Conservation (phyloP, 1,140 invertebrate genomes). For the Tetragnatha versicolor region DNA sequence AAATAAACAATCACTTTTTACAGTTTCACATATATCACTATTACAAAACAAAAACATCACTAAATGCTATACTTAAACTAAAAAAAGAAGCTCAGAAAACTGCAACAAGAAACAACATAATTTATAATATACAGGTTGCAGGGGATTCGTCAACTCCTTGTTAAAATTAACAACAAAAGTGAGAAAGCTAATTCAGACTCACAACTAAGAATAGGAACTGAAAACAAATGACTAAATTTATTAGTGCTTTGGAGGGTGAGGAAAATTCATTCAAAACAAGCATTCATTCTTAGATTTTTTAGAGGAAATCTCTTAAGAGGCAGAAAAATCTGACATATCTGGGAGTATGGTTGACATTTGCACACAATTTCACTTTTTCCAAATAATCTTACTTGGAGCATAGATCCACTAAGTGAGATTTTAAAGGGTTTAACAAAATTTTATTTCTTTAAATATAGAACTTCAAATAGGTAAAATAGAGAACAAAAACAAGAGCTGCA, state of each 20-base stretch:
- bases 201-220: conserved; percentile 49
- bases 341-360: too few species aligned
- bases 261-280: too few species aligned
- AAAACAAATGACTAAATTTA: conserved; percentile 45
- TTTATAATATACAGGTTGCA: conserved; percentile 19
- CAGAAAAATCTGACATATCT: too few species aligned
- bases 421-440: too few species aligned
- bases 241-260: background rate
- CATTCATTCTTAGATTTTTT: too few species aligned
- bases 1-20: conserved; percentile 41
- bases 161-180: conserved; percentile 51
- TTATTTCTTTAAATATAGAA: too few species aligned
- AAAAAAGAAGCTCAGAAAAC: conserved; percentile 46
- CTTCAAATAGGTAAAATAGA: too few species aligned
- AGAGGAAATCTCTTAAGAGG: too few species aligned
- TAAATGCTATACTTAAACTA: conserved; percentile 44
- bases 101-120: conserved; percentile 45
- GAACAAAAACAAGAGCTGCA: too few species aligned
- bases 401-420: too few species aligned
- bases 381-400: too few species aligned
- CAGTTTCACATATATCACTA: conserved; percentile 30
- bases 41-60: conserved; percentile 39
- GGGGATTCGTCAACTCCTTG: background rate
- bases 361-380: too few species aligned
- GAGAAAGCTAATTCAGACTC: conserved; percentile 42